A percentile compares a stretch with the other conserved stretches of the same genome.
phyloP scores from a whole-genome alignment of 2,113 vertebrate genomes.

The Sardina pilchardus region DNA sequence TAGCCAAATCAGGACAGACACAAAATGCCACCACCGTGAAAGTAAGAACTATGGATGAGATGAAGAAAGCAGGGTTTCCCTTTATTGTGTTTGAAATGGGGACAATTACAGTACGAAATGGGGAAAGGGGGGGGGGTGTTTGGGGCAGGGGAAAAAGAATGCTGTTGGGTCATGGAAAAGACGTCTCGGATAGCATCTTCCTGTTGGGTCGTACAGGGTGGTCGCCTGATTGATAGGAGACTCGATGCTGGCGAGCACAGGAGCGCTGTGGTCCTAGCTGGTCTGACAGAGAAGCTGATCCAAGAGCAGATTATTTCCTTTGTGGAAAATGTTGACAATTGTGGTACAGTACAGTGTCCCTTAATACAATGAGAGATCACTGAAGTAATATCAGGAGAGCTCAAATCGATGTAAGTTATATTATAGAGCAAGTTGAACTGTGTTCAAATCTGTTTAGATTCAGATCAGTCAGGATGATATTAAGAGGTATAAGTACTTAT shows the following conservation, averaged over 20 bases:
- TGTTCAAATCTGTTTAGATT: not conserved
- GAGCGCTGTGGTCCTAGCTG: not conserved
- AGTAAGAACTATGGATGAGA: slow-evolving; percentile 37
- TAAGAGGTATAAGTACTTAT: not conserved
- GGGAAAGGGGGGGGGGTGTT: slow-evolving; percentile 16
- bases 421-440: not conserved
- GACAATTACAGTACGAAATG: slow-evolving; percentile 51
- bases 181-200: slow-evolving; percentile 35
- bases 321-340: not conserved
- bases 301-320: not conserved
- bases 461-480: not conserved
- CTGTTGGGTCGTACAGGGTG: slow-evolving; percentile 36
- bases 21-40: slow-evolving; percentile 60
- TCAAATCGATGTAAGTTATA: not conserved
- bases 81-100: slow-evolving; percentile 62
- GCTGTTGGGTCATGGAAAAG: slow-evolving; percentile 58
- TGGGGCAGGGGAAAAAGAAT: slow-evolving; percentile 34
- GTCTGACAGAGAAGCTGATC: slow-evolving; percentile 3
- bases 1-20: slow-evolving; percentile 60
- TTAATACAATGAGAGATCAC: not conserved
- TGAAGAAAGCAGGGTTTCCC: slow-evolving; percentile 42
- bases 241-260: not conserved
- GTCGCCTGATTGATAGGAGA: not conserved
- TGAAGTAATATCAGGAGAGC: not conserved
- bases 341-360: not conserved